A percentile compares a stretch with the other conserved stretches of the same genome.
These are phyloP conservation scores for Epizoanthus ramosus DNA, from an alignment of 92 coral and sea anemone genomes.

Conservation along the genomic window DNA sequence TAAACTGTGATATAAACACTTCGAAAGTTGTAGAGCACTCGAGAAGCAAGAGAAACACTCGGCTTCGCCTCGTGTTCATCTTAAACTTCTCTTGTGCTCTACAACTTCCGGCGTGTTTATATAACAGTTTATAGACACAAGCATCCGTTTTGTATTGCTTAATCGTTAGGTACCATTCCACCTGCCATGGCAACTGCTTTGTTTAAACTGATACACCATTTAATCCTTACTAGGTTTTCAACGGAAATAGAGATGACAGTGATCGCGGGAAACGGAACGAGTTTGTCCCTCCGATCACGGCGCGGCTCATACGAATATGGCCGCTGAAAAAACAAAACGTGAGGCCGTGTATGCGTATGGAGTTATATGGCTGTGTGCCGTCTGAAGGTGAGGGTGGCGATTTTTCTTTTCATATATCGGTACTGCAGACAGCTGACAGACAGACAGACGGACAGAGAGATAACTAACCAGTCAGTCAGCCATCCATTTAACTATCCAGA, in stretches of 20 bases:
- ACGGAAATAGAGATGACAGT: conserved; percentile 45
- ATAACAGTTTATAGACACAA: too few relatives aligned
- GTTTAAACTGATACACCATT: not conserved
- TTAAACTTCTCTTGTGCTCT: too few relatives aligned
- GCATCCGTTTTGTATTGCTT: too few relatives aligned
- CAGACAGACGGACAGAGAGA: too few relatives aligned
- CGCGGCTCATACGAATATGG: conserved; percentile 73
- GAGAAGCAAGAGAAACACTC: too few relatives aligned
- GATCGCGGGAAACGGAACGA: not conserved
- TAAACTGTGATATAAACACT: too few relatives aligned
- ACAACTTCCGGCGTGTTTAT: too few relatives aligned
- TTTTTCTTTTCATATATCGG: not conserved
- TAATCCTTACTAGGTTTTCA: conserved; percentile 48
- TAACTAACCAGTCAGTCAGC: too few relatives aligned
- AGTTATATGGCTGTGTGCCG: conserved; percentile 91
- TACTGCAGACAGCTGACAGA: too few relatives aligned
- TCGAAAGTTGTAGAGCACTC: too few relatives aligned
- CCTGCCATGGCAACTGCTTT: not conserved
- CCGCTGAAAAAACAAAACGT: conserved; percentile 12
- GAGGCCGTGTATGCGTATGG: conserved; percentile 69
- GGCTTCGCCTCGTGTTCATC: too few relatives aligned
- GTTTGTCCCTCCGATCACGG: conserved; percentile 72
- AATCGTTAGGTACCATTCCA: not conserved
- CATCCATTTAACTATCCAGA: too few relatives aligned
- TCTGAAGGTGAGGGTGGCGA: conserved; percentile 66